phyloP scores from a whole-genome alignment of 2,888 invertebrate genomes.

The Lamproptera curius region DNA sequence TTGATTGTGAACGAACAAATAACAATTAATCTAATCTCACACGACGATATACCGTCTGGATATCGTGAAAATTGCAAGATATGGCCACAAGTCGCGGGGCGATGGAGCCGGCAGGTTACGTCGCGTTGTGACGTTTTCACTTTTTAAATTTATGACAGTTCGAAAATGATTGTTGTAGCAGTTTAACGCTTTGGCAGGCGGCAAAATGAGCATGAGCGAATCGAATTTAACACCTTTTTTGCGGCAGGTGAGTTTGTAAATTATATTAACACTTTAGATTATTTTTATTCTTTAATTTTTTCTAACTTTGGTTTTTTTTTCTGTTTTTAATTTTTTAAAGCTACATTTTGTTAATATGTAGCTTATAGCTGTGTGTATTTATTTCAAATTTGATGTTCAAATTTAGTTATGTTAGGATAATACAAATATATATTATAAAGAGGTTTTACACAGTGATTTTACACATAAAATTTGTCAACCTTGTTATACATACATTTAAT shows the following conservation, averaged over 20 bases:
- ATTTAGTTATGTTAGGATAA: too few relatives aligned
- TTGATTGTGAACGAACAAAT: constrained; percentile 26
- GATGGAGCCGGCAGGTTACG: neutral
- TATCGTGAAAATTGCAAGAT: constrained; percentile 17
- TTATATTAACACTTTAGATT: too few relatives aligned
- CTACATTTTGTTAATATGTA: too few relatives aligned
- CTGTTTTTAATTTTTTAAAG: too few relatives aligned
- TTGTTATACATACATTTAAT: too few relatives aligned
- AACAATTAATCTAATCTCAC: constrained; percentile 28
- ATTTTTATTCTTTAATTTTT: too few relatives aligned
- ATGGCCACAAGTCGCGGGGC: constrained; percentile 7
- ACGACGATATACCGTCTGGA: constrained; percentile 21
- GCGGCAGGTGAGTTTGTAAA: constrained; percentile 17
- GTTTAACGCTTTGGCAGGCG: neutral
- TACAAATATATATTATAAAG: too few relatives aligned
- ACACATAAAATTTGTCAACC: too few relatives aligned
- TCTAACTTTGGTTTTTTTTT: too few relatives aligned
- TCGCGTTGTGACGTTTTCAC: neutral
- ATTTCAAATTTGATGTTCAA: too few relatives aligned
- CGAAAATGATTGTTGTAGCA: neutral
- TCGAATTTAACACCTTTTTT: constrained; percentile 14
- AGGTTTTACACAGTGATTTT: too few relatives aligned
- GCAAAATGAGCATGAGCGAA: constrained; percentile 10
- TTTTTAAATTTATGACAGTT: neutral
- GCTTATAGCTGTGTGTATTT: too few relatives aligned